Evolutionary conservation across 37 sponge, comb jelly and placozoan species (phyloP).

Genomic region (Diacarnus erythraeanus): DNA sequence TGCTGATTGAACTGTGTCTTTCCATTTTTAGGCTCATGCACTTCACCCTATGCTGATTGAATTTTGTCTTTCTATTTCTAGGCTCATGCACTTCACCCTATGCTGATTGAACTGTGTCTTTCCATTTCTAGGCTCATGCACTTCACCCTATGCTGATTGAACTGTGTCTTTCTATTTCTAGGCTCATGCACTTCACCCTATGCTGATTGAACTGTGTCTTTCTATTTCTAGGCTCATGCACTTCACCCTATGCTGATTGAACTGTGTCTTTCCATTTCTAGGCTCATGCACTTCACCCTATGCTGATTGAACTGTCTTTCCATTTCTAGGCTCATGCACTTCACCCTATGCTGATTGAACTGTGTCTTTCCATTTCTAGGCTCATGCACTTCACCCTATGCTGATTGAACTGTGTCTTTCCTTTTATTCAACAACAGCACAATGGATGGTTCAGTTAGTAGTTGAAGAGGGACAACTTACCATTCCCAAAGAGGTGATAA

Average conservation of each 20-base stretch:
- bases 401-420: slow-evolving; percentile 32
- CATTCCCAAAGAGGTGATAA: neutral
- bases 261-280: slow-evolving; percentile 39
- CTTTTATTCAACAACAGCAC: slow-evolving; percentile 51
- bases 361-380: slow-evolving; percentile 21
- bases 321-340: too few relatives aligned
- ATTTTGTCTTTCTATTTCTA: slow-evolving; percentile 39
- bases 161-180: slow-evolving; percentile 39
- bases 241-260: slow-evolving; percentile 33
- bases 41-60: slow-evolving; percentile 33
- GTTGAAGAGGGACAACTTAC: neutral
- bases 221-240: slow-evolving; percentile 48
- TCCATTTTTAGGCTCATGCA: slow-evolving; percentile 47
- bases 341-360: too few relatives aligned
- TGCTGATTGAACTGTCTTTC: slow-evolving; percentile 29
- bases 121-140: slow-evolving; percentile 47
- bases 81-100: slow-evolving; percentile 43
- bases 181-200: slow-evolving; percentile 43
- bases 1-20: slow-evolving; percentile 31
- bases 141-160: slow-evolving; percentile 33
- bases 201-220: slow-evolving; percentile 31
- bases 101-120: slow-evolving; percentile 31
- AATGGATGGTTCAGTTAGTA: slow-evolving; percentile 55
- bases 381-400: slow-evolving; percentile 36
- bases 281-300: slow-evolving; percentile 43